Evolutionary conservation across 2,888 invertebrate genomes (phyloP), one percentile per base, ranked within the genome.

Genomic region (Calameuta idolon): DNA sequence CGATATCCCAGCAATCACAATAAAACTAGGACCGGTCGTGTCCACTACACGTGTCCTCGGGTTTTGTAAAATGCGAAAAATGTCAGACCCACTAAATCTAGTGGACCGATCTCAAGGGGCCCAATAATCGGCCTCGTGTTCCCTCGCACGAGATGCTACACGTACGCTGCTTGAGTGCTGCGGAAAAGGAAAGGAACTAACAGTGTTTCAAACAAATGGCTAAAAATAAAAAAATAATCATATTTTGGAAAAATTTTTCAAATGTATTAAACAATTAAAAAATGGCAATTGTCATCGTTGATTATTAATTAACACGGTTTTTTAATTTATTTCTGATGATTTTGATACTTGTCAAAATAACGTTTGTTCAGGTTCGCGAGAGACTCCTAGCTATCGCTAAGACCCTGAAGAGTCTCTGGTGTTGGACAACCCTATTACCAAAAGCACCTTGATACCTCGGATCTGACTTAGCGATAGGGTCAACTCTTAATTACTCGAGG

Each of bases 11-110:
- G 84, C 86, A 87, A 89, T 90, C 83, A 87, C 84, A 89, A 90
- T 87, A 89, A 89, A 89, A 90, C 84, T 80, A 79, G 80, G 79
- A 81, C 80, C 81, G 81, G 84, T 81, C 84, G 87, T 88, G 87
- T 87, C 87, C 85, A 86, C 86, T 87, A 89, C 90, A 89, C 89
- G 90, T 90, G 90, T 90, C 88, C 85, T 84, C 84, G 85, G 82
- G 84, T 87, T 84, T 82, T 82, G 75, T 82, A 81, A 84, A 85
- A 86, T 84, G 78, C 89, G 85, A 89, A 88, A 89, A 89, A 90
- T 89, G 89, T 85, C 85, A 83, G 84, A 83, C 84, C 85, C 80
- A 71, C 79, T 84, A 84, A 81, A 87, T 89, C 89, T 85, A 77
- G 55, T 69, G 77, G 82, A 79, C 87, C 89, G 86, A 89, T 89